Percentiles rank a stretch among this genome's conserved stretches.
phyloP scores from a whole-genome alignment of 2,888 invertebrate genomes.

The Punctoribates punctum region DNA sequence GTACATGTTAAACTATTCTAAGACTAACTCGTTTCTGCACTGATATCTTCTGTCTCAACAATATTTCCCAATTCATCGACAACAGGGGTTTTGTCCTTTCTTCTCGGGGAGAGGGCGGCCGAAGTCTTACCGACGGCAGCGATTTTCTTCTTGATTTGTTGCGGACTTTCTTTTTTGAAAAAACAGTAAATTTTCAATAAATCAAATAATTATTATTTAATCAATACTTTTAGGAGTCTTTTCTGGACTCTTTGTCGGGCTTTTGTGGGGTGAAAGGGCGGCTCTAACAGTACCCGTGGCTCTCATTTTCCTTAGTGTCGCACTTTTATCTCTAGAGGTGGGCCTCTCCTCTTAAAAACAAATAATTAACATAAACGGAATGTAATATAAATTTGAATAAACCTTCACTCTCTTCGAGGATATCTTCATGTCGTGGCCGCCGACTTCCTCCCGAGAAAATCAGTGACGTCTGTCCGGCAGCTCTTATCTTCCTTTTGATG shows the following conservation, averaged over 20 bases:
- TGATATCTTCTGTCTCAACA: neutral
- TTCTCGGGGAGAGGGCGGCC: neutral
- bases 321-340: neutral
- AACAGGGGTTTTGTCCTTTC: neutral
- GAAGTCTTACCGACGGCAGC: neutral
- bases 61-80: neutral
- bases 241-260: neutral
- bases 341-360: neutral
- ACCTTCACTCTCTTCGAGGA: conserved; percentile 18
- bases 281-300: neutral
- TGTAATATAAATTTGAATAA: neutral
- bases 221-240: neutral
- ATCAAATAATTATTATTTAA: neutral
- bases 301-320: neutral
- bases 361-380: neutral
- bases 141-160: neutral
- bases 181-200: neutral
- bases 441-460: neutral
- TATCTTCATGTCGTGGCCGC: neutral
- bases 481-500: neutral
- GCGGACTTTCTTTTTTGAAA: neutral
- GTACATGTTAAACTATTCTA: too few relatives aligned
- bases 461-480: neutral
- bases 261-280: conserved; percentile 5
- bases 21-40: too few relatives aligned